phyloP scores from a whole-genome alignment of 2,797 vertebrate genomes.

The Hemitrygon akajei region DNA sequence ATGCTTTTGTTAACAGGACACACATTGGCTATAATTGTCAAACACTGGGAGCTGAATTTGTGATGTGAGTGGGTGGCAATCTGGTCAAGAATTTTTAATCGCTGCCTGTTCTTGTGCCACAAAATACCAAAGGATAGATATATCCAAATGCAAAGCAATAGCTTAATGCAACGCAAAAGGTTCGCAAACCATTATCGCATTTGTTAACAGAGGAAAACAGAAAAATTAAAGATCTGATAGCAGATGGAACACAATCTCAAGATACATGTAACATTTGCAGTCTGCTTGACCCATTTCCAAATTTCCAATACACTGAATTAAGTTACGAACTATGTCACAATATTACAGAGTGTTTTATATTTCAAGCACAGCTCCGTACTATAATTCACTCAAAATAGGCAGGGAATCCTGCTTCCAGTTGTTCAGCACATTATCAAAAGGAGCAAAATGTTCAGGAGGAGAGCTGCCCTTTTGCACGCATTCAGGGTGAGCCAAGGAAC shows the following conservation, averaged over 20 bases:
- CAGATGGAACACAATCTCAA: background rate
- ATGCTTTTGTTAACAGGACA: background rate
- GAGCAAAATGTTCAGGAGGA: background rate
- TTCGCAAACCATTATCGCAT: background rate
- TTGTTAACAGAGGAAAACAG: background rate
- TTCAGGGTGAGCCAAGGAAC: background rate
- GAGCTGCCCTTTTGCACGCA: background rate
- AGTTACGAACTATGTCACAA: background rate
- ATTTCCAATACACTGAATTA: background rate
- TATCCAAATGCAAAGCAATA: background rate
- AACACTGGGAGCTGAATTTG: background rate
- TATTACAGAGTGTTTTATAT: background rate
- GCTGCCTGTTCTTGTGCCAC: background rate
- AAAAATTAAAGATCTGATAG: background rate
- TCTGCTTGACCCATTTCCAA: background rate
- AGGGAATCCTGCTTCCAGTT: background rate
- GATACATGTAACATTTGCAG: background rate
- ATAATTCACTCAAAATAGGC: background rate
- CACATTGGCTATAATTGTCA: background rate
- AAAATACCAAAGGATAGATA: background rate
- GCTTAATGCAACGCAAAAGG: background rate
- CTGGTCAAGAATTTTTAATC: background rate
- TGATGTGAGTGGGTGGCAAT: background rate
- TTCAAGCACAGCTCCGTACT: background rate
- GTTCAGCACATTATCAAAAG: background rate